A percentile compares a stretch with the other conserved stretches of the same genome.
phyloP scores from a whole-genome alignment of 2,888 invertebrate genomes.

The Trachelus iudaicus region DNA sequence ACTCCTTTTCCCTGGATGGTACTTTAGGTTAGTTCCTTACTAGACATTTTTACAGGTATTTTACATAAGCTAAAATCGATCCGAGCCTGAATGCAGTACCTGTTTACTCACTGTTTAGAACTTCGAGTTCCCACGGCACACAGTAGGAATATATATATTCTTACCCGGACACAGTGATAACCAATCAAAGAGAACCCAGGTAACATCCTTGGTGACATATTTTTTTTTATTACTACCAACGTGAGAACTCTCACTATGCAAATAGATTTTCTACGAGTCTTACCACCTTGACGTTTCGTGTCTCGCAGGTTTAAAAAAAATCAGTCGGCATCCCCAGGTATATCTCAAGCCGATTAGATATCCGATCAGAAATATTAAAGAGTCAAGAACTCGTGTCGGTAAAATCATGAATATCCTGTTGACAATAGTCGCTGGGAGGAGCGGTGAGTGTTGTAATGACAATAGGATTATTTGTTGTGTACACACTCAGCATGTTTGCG shows the following conservation, averaged over 20 bases:
- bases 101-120: neutral
- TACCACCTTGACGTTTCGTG: neutral
- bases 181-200: neutral
- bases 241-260: neutral
- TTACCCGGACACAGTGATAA: neutral
- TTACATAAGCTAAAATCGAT: neutral
- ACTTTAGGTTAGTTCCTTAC: constrained; percentile 69
- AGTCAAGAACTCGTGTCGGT: neutral
- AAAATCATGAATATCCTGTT: constrained; percentile 1
- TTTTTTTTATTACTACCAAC: neutral
- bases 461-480: constrained; percentile 11
- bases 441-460: neutral
- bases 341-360: neutral
- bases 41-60: neutral
- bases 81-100: neutral
- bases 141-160: neutral
- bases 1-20: constrained; percentile 70
- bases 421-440: neutral
- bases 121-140: neutral
- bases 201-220: neutral
- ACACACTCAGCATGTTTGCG: constrained; percentile 38
- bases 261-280: neutral
- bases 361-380: neutral
- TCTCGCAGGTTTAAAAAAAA: neutral
- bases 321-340: neutral